Evolutionary conservation across 1,140 invertebrate species (phyloP), one percentile per base, ranked within the genome.

Genomic region (Nixonia krombeini): DNA sequence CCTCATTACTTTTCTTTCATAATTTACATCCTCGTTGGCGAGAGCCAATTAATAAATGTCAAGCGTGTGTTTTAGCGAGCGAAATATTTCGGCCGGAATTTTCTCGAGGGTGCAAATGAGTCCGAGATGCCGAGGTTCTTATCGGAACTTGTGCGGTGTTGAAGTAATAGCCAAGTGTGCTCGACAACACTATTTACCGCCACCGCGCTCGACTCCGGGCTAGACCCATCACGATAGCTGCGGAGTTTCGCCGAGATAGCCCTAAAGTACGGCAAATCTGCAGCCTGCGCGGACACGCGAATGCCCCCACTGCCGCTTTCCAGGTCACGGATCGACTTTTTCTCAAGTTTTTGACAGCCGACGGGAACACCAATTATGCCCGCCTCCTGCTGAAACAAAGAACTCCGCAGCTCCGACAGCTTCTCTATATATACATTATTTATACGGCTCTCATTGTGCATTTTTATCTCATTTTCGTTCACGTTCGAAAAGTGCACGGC

Each of bases 21-120:
- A n/a, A n/a, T n/a, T n/a, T n/a, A n/a, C n/a, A n/a, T n/a, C n/a
- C n/a, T n/a, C n/a, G n/a, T n/a, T n/a, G n/a, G n/a, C n/a, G n/a
- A n/a, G 40, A 49, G 66, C 58, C 58, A 69, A 63, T 69, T 69
- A 58, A 69, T 69, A 63, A 69, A 31, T 42, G 66, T 63, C 66
- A 53, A 40, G 31, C 15, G 35, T 10, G 25, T 40, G 38, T 56
- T 67, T 51, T 42, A 62, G 33, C 40, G 33, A 35, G 35, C 46
- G 47, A 52, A 57, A 63, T 63, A 63, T 58, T 69, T 63, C 23
- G 41, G 38, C 49, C 63, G 53, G 64, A 67, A 67, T 67, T 61
- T 67, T 13, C 51, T 40, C 31, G 13, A 17, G 38, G 9, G 51
- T 59, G 50, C 33, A 59, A 67, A 67, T 57, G 64, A 67, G 52